A percentile compares a stretch with the other conserved stretches of the same genome.
These are phyloP conservation scores for Harpagus bidentatus DNA, from an alignment of 2,113 vertebrate genomes.

Conservation along the genomic window DNA sequence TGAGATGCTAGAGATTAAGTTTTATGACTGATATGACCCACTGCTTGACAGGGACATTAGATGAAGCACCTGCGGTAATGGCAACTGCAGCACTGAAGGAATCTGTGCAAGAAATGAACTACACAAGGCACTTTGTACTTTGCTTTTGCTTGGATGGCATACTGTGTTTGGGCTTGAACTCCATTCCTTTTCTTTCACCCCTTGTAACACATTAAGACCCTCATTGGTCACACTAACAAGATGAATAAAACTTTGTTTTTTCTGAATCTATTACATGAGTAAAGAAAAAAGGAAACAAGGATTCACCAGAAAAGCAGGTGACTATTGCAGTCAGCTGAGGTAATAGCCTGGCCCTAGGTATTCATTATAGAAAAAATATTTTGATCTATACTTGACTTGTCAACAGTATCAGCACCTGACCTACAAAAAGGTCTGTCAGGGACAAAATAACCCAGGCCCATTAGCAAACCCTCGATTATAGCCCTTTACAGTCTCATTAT, in stretches of 20 bases:
- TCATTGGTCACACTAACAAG: neutral
- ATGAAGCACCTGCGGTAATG: neutral
- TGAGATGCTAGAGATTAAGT: neutral
- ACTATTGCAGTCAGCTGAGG: neutral
- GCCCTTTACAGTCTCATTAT: neutral
- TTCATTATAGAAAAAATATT: neutral
- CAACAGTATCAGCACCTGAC: neutral
- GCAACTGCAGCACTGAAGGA: neutral
- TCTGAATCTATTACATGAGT: neutral
- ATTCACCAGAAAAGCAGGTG: neutral
- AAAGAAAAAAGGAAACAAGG: neutral
- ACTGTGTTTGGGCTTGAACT: neutral
- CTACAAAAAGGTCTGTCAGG: neutral
- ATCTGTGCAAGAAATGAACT: neutral
- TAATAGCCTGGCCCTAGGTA: neutral
- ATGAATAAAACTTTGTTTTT: neutral
- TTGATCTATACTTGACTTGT: neutral
- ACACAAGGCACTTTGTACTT: neutral
- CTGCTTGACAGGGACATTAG: neutral
- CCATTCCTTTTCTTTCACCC: neutral
- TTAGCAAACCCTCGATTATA: constrained; percentile 1
- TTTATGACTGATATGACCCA: neutral
- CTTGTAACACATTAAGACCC: neutral
- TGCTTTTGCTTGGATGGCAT: neutral
- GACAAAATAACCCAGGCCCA: neutral